Conservation (phyloP, 1,140 invertebrate genomes). For the Drosophila tropicalis region DNA sequence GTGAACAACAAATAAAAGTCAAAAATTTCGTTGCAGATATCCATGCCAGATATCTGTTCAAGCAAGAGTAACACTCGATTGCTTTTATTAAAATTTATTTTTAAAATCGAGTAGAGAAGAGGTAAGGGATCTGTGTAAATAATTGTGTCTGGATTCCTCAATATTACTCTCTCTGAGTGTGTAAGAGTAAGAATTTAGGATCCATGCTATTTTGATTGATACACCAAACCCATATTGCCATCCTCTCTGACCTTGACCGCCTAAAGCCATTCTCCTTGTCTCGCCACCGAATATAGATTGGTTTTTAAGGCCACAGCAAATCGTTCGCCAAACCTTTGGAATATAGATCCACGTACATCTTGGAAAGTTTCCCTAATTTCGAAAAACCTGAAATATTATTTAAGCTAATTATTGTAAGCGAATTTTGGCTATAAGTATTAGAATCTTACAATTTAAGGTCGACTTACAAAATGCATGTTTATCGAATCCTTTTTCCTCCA, state of each 20-base stretch:
- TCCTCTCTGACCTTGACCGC: conserved; percentile 41
- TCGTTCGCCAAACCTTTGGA: conserved; percentile 41
- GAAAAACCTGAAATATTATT: background rate
- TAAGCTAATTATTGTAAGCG: too few species aligned
- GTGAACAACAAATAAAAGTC: too few species aligned
- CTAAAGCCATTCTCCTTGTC: conserved; percentile 27
- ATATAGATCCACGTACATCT: conserved; percentile 50
- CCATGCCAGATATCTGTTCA: background rate
- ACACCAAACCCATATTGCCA: conserved; percentile 37
- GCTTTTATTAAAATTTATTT: conserved; percentile 50
- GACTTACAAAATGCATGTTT: conserved; percentile 41
- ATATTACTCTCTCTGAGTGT: too few species aligned
- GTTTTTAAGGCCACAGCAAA: conserved; percentile 45
- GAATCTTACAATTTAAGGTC: conserved; percentile 38
- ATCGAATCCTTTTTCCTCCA: conserved; percentile 22
- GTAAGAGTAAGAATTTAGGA: conserved; percentile 25
- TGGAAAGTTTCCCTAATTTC: conserved; percentile 52
- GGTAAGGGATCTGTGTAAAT: conserved; percentile 1
- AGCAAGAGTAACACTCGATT: conserved; percentile 1
- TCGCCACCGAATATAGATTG: conserved; percentile 27
- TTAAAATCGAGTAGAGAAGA: conserved; percentile 34
- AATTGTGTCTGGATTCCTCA: background rate
- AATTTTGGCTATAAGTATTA: too few species aligned
- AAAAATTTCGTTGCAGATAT: too few species aligned
- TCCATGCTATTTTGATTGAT: conserved; percentile 28